phyloP scores from a whole-genome alignment of 2,797 vertebrate genomes.

The Threskiornis aethiopicus region DNA sequence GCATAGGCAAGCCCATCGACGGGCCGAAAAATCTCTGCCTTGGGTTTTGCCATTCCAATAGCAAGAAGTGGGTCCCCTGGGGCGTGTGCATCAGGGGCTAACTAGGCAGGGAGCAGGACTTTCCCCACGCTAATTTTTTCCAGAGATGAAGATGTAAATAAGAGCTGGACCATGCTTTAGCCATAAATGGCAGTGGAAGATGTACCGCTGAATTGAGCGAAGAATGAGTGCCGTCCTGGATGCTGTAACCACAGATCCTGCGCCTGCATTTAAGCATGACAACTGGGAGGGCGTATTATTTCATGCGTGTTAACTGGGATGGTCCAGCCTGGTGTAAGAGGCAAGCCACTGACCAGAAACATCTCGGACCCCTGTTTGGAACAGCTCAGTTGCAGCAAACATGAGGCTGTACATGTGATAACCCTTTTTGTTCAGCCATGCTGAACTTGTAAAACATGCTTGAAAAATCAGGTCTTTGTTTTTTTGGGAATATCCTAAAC shows the following conservation, averaged over 20 bases:
- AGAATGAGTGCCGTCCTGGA: background rate
- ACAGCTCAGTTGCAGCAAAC: background rate
- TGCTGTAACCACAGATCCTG: background rate
- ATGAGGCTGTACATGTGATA: slow-evolving; percentile 34
- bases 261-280: background rate
- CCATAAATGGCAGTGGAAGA: background rate
- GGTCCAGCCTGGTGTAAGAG: background rate
- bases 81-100: rapidly evolving
- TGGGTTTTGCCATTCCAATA: rapidly evolving
- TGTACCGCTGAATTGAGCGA: background rate
- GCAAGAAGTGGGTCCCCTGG: background rate
- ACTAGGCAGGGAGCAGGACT: background rate
- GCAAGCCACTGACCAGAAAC: background rate
- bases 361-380: background rate
- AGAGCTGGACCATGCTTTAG: background rate
- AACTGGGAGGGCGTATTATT: background rate
- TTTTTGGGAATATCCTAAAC: background rate
- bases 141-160: background rate
- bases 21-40: background rate
- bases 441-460: slow-evolving; percentile 21
- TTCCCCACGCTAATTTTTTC: rapidly evolving
- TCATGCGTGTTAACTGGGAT: background rate
- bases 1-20: rapidly evolving
- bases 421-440: slow-evolving; percentile 4
- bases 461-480: slow-evolving; percentile 31